A percentile compares a stretch with the other conserved stretches of the same genome.
These are phyloP conservation scores for Drosophila quinaria DNA, from an alignment of 2,888 invertebrate genomes.

Conservation along the genomic window DNA sequence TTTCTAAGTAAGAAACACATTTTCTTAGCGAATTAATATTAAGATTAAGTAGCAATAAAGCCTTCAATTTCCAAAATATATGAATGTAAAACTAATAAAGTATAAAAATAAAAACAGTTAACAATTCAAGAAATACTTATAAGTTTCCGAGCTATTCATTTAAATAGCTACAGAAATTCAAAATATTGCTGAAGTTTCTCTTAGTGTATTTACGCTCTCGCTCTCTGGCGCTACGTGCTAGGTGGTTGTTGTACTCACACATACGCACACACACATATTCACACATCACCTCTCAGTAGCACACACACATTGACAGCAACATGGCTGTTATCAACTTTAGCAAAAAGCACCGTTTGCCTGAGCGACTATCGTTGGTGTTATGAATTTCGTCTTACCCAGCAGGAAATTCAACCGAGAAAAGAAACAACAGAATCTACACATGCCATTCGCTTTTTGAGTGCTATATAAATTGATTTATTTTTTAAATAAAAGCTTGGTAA, in stretches of 20 bases:
- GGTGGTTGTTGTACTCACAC: constrained; percentile 54
- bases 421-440: background rate
- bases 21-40: background rate
- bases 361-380: constrained; percentile 24
- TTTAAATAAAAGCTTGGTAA: background rate
- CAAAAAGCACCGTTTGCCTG: constrained; percentile 71
- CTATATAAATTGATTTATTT: too few relatives aligned
- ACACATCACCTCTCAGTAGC: constrained; percentile 15
- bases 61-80: background rate
- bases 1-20: too few relatives aligned
- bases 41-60: background rate
- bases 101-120: background rate
- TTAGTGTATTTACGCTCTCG: constrained; percentile 43
- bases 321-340: constrained; percentile 80
- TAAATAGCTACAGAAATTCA: background rate
- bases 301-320: constrained; percentile 57
- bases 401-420: constrained; percentile 18
- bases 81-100: background rate
- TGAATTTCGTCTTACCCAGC: constrained; percentile 34
- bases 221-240: constrained; percentile 54
- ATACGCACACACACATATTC: constrained; percentile 15
- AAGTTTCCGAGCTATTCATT: background rate
- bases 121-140: too few relatives aligned
- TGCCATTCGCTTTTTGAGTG: background rate
- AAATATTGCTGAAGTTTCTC: constrained; percentile 12